Evolutionary conservation across 1,140 invertebrate genomes (phyloP).

Genomic region (Protaetia brevitarsis): DNA sequence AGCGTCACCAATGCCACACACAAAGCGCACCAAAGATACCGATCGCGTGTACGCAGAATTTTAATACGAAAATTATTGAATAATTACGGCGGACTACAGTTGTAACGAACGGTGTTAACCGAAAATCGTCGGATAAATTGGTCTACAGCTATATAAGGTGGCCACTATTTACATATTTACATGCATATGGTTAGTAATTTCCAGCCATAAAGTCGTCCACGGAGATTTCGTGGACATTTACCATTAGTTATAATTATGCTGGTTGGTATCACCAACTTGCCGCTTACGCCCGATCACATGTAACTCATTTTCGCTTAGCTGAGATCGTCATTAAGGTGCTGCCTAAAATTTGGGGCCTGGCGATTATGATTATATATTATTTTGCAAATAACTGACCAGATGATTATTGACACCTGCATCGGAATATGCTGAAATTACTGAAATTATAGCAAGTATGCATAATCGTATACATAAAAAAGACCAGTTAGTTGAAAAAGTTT

Average conservation of each 20-base stretch:
- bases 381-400: too few species aligned
- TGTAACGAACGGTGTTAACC: slow-evolving; percentile 4
- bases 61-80: slow-evolving; percentile 17
- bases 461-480: too few species aligned
- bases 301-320: not conserved
- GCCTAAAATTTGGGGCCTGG: too few species aligned
- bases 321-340: not conserved
- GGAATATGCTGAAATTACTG: too few species aligned
- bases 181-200: slow-evolving; percentile 5
- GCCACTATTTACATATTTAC: slow-evolving; percentile 8
- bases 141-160: slow-evolving; percentile 8
- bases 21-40: slow-evolving; percentile 7
- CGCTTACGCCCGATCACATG: not conserved
- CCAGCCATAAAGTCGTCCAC: not conserved
- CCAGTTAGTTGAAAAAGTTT: too few species aligned
- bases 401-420: too few species aligned
- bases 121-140: slow-evolving; percentile 7
- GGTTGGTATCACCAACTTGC: not conserved
- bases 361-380: too few species aligned
- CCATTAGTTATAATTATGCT: not conserved
- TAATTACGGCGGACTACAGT: slow-evolving; percentile 3
- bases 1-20: not conserved
- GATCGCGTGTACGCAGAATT: slow-evolving; percentile 8
- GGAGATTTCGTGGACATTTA: not conserved
- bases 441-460: too few species aligned